Evolutionary conservation across 2,113 vertebrate species (phyloP), one percentile per base, ranked within the genome.

Genomic region (Corydoras sp.): DNA sequence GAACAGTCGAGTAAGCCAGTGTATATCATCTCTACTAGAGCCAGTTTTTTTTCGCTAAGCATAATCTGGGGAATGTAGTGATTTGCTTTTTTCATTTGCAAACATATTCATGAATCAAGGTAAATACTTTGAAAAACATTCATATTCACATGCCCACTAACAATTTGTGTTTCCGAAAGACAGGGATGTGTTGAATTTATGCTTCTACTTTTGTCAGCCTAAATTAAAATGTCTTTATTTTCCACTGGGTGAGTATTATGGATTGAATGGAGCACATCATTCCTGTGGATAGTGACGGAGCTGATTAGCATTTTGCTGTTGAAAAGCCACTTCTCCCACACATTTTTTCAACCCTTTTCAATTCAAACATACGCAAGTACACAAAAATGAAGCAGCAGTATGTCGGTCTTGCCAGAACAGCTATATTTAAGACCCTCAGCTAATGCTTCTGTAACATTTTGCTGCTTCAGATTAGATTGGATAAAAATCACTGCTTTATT

Each of bases 301-400:
- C 73, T 73, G 69, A 79, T 81, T 81, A 79, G 73, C 68, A 77
- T 76, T 73, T 67, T 69, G 53, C 58, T 54, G 49, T 60, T 67
- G 68, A 77, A 60, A 73, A 66, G 55, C 10, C 61, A 53, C 35
- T 53, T 43, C 69, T 72, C 58, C 30, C 32, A 64, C 61, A 75
- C 72, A 64, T 69, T 68, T 12, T 50, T 65, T 14, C 62, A 56
- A 65, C 51, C 14, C 32, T 30, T 48, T 10, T 29, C 50, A 43
- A 10, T 18, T 12, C 49, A 72, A 58, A 49, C 65, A 72, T 50
- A 69, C 51, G 58, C 43, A 54, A 30, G 64, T 12, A 53, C 43
- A 51, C 59, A 55, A n/a, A 60, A 14, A 48, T 29, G 14, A 49
- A 58, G n/a, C 53, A 64, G 24, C 63, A 53, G 30, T 12, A 49